Base-by-base conservation (phyloP, 2,797 vertebrate species). In the Limosa lapponica region DNA sequence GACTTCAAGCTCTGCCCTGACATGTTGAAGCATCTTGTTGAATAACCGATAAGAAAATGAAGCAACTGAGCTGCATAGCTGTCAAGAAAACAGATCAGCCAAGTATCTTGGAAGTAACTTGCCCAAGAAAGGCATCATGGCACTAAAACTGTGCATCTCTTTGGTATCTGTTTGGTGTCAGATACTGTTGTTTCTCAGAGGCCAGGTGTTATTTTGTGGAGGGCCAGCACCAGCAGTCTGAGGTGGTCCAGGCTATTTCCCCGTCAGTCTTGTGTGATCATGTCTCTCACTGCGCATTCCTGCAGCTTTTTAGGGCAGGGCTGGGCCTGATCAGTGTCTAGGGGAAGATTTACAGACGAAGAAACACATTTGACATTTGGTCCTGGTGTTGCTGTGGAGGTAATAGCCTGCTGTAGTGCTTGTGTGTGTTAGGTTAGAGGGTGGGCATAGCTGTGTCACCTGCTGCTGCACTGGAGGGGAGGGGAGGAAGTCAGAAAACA, bases 191-290 rank as follows among this genome's bases (percentile, higher is more conserved):
- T 43, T 78, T 49, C 69, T 83, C 36, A n/a, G 55, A 52, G 30
- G 25, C 5, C 3, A 4, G 36, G 12, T 48, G 11, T 59, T 61
- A 30, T 10, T 48, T 27, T 51, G 10, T 20, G 27, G n/a, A 36
- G 39, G 20, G 22, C 9, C n/a, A 54, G 14, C n/a, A 34, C 6
- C 10, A 27, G 27, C 0, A 0, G 11, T n/a, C 39, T n/a, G 34
- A 52, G 16, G 12, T 51, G 22, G 25, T 41, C 41, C 5, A 18
- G 52, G 28, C 10, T 54, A 15, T 71, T 59, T 75, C 44, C 34
- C 13, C 11, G 16, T 55, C 51, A 11, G 39, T 54, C 24, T 37
- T 39, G 12, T 58, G 46, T 1, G 11, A 37, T 34, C 39, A 5
- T 10, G 17, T 69, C 15, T 59, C n/a, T 25, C 6, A 7, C 43